phyloP scores from a whole-genome alignment of 1,140 invertebrate species.

The Wiebesia pumilae region DNA sequence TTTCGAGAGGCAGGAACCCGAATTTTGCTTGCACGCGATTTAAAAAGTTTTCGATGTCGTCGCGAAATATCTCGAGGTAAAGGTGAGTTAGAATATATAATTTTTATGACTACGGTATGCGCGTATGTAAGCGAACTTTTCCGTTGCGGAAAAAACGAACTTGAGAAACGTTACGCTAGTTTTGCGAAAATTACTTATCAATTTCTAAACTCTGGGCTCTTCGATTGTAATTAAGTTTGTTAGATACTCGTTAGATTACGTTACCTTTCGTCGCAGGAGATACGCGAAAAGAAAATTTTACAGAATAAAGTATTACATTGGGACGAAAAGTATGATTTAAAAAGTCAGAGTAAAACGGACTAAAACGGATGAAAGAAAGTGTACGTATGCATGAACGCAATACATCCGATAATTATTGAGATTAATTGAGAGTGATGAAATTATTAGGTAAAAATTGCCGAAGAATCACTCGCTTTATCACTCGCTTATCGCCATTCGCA shows the following conservation, averaged over 20 bases:
- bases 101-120: neutral
- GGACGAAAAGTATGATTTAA: neutral
- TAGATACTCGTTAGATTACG: neutral
- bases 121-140: neutral
- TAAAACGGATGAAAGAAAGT: too few relatives aligned
- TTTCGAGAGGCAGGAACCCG: neutral
- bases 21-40: neutral
- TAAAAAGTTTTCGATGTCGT: neutral
- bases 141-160: neutral
- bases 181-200: too few relatives aligned
- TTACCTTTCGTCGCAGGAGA: neutral
- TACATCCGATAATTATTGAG: too few relatives aligned
- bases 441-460: too few relatives aligned
- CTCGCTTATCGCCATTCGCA: neutral
- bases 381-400: too few relatives aligned
- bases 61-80: neutral
- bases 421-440: too few relatives aligned
- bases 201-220: too few relatives aligned
- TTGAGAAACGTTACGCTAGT: too few relatives aligned
- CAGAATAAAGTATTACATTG: neutral
- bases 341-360: neutral
- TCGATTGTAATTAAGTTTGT: too few relatives aligned
- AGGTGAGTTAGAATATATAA: neutral
- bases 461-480: too few relatives aligned
- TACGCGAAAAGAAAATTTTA: neutral